Conservation (phyloP, 2,797 vertebrate genomes). For the Micropoecilia bifurca region DNA sequence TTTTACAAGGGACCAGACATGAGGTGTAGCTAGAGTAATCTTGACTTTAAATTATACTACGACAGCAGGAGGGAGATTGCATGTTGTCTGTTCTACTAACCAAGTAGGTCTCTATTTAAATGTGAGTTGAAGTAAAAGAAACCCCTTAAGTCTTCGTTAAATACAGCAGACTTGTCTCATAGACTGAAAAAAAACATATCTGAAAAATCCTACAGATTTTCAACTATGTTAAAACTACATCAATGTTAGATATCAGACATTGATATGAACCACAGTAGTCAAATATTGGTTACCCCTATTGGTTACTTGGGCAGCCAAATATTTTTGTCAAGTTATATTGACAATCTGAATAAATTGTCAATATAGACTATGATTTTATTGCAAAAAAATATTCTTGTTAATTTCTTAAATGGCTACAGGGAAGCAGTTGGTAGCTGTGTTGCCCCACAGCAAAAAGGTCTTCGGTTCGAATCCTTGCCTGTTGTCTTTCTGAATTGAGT, state of each 20-base stretch:
- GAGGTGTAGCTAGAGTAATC: background rate
- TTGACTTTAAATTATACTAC: constrained; percentile 12
- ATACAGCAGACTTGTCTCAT: background rate
- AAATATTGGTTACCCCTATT: background rate
- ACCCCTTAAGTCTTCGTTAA: background rate
- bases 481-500: background rate
- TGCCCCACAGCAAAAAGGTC: background rate
- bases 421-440: background rate
- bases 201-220: background rate
- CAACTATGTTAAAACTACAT: background rate
- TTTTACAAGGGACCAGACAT: background rate
- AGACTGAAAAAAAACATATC: background rate
- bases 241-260: background rate
- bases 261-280: background rate
- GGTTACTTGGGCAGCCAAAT: background rate
- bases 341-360: background rate
- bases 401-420: background rate
- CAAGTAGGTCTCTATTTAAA: constrained; percentile 36
- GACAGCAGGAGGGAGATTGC: constrained; percentile 23
- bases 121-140: background rate
- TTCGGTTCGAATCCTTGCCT: background rate
- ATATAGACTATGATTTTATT: background rate
- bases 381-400: background rate
- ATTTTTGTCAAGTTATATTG: background rate
- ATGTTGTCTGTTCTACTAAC: constrained; percentile 39